A percentile compares a stretch with the other conserved stretches of the same genome.
Conservation (phyloP, 2,888 invertebrate genomes). For the Drosophila lutescens region DNA sequence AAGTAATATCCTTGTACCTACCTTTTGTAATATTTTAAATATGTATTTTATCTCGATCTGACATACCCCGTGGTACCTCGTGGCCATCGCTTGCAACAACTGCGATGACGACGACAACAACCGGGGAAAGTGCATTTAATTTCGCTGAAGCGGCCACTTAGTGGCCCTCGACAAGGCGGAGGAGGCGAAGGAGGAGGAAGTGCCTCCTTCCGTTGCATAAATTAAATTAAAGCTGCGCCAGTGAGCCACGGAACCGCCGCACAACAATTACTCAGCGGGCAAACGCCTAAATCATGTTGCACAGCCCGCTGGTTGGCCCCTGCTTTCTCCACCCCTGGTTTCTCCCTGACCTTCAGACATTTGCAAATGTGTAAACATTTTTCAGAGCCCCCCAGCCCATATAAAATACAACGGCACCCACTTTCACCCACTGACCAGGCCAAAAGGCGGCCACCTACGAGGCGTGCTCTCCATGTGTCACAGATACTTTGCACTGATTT, state of each 20-base stretch:
- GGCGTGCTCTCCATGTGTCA: constrained; percentile 61
- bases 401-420: constrained; percentile 1
- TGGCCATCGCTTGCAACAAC: constrained; percentile 15
- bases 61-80: constrained; percentile 12
- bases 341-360: constrained; percentile 70
- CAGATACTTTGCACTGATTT: constrained; percentile 78
- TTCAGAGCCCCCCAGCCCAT: constrained; percentile 45
- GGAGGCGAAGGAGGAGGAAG: constrained; percentile 14
- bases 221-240: constrained; percentile 70
- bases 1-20: no score
- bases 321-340: background rate
- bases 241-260: constrained; percentile 43
- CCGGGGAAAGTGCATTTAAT: constrained; percentile 67
- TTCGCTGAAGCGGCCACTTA: constrained; percentile 75
- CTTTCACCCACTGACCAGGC: constrained; percentile 4
- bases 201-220: constrained; percentile 56
- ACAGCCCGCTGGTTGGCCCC: constrained; percentile 10
- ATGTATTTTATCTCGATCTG: background rate
- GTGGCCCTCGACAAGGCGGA: constrained; percentile 54
- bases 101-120: constrained; percentile 43
- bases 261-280: constrained; percentile 70
- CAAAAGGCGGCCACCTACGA: constrained; percentile 13
- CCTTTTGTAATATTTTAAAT: no score
- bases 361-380: constrained; percentile 79
- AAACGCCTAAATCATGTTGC: constrained; percentile 70